Evolutionary conservation across 2,113 vertebrate species (phyloP), one percentile per base, ranked within the genome.

Genomic region (Eulemur macaco): DNA sequence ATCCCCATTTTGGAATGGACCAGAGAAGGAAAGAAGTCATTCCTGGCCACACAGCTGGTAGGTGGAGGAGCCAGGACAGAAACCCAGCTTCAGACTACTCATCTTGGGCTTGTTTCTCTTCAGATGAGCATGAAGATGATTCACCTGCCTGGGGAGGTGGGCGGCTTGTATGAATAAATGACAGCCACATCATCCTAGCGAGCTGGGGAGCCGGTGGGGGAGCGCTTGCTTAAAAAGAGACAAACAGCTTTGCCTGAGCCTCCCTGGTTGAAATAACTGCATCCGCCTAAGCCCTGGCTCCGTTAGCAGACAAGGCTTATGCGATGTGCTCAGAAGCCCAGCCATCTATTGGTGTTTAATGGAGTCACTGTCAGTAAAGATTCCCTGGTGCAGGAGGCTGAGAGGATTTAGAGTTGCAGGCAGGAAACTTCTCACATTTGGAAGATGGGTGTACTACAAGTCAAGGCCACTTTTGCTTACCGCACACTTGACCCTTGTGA

Each of bases 291-390:
- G 98, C 97, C 92, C 95, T 50, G 73, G 42, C 63, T 97, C 8
- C n/a, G 7, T 95, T 96, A 96, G 94, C 91, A 95, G 95, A 89
- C 45, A 52, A 91, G 92, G 92, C 37, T 98, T 98, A 89, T 0
- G 64, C 94, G 98, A 97, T 97, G 92, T 95, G 96, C 94, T 97
- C 66, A 83, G 97, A 98, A 97, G 69, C 73, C 81, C 64, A 56
- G 96, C 97, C 71, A 91, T 97, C 88, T 97, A 85, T 96, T 98
- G 84, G 29, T 94, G 92, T 97, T 97, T 98, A 97, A 94, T 97
- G 45, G 96, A 98, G 97, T 98, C 95, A 69, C 95, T n/a, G 71
- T 97, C 80, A 45, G 87, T 45, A 63, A 91, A 95, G 66, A 93
- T 84, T 92, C 68, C 58, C 45, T 50, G 82, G 80, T 97, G 17